Conservation (phyloP, 2,113 vertebrate genomes). For the Mormyrus iriodes region DNA sequence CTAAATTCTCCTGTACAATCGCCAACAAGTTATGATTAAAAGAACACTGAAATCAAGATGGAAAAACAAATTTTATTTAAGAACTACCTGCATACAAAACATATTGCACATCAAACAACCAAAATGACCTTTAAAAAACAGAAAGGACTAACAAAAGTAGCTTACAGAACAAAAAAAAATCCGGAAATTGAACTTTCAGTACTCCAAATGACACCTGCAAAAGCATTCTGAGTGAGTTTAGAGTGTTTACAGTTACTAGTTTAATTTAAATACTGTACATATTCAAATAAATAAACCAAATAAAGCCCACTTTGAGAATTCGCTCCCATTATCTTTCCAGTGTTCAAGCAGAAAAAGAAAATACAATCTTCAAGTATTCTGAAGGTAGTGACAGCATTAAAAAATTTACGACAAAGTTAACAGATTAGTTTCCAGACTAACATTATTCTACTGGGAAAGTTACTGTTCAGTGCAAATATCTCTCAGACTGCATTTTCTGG, state of each 20-base stretch:
- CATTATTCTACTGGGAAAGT: constrained; percentile 76
- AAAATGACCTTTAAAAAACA: constrained; percentile 82
- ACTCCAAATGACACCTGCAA: constrained; percentile 83
- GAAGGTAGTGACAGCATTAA: constrained; percentile 68
- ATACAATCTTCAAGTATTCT: constrained; percentile 70
- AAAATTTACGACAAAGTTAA: constrained; percentile 59
- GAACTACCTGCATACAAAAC: constrained; percentile 99
- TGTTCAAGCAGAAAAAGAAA: constrained; percentile 77
- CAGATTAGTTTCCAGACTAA: constrained; percentile 91
- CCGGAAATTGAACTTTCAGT: constrained; percentile 96
- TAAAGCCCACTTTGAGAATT: constrained; percentile 85
- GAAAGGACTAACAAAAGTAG: constrained; percentile 61
- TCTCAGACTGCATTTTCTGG: constrained; percentile 82
- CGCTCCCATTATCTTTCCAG: constrained; percentile 77
- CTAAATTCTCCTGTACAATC: not conserved
- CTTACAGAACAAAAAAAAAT: constrained; percentile 68
- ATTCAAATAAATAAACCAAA: constrained; percentile 98
- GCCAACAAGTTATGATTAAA: not conserved
- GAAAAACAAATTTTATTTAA: constrained; percentile 99
- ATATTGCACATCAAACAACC: constrained; percentile 99
- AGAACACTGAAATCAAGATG: constrained; percentile 69
- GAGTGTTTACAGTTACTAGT: constrained; percentile 79
- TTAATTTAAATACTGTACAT: constrained; percentile 99
- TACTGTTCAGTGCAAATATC: constrained; percentile 95
- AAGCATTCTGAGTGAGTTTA: constrained; percentile 82